Evolutionary conservation across 2,888 invertebrate species (phyloP), one percentile per base, ranked within the genome.

Genomic region (Leptinotarsa tumamoca): DNA sequence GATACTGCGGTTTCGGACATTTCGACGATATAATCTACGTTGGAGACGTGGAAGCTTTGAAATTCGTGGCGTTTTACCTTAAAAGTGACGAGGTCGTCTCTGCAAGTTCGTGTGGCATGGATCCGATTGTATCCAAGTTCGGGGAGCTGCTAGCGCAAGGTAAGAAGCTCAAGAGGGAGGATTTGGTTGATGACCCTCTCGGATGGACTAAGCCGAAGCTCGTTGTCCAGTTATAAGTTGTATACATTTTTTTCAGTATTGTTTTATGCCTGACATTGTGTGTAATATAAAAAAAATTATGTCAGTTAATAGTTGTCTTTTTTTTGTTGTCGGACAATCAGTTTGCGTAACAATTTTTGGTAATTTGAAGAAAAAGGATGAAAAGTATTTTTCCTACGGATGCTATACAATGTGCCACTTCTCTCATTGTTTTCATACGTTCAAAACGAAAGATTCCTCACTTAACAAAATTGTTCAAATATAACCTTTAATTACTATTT

Each of bases 101-200:
- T 0, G 92, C 95, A 73, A 94, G 95, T 18, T 95, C 95, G 10
- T 93, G 95, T 81, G 94, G 93, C 17, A 92, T 92, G 83, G 98
- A 98, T 90, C 98, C 98, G 0, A 89, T 96, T n/a, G 97, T 95
- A 0, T 91, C 98, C 0, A 94, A 96, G 85, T 97, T 95, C 85
- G 97, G 97, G 0, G 96, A 98, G 86, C 89, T 92, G 4, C 83
- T 92, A 58, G 88, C 92, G 67, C 93, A 93, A 87, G 94, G 94
- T 27, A 92, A 92, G 84, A 87, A 90, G 18, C 88, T 96, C 67
- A 90, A 91, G 74, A 92, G 92, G 83, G 90, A 90, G 67, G 93
- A 95, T 82, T 87, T 95, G 23, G 90, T 90, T 79, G 89, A 89
- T n/a, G 90, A 94, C 88, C 91, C 92, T 0, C 91, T 92, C 77